Conservation (phyloP, 2,888 invertebrate species). For the Lasioglossum marginatum region DNA sequence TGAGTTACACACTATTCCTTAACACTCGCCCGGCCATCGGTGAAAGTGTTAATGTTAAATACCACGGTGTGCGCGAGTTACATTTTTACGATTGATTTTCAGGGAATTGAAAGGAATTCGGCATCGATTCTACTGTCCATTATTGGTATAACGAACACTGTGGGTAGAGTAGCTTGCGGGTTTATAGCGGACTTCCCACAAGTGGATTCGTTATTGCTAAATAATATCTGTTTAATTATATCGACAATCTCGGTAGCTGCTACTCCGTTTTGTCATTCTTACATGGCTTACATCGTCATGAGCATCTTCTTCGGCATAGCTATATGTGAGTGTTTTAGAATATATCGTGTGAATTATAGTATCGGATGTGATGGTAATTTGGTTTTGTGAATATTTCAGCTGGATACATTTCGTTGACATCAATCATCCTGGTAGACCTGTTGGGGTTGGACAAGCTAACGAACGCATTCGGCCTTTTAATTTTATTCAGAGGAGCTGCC, state of each 20-base stretch:
- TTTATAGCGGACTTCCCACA: constrained; percentile 96
- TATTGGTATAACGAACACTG: constrained; percentile 97
- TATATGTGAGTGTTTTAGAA: constrained; percentile 89
- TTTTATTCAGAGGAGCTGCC: constrained; percentile 97
- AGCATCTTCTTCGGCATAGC: constrained; percentile 96
- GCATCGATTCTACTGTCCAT: constrained; percentile 92
- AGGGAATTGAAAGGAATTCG: constrained; percentile 90
- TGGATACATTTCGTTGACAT: constrained; percentile 98
- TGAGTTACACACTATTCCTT: constrained; percentile 83
- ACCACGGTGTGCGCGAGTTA: background rate
- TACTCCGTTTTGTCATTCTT: constrained; percentile 93
- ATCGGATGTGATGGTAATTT: background rate
- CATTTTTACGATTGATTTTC: constrained; percentile 72
- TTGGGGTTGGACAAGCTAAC: constrained; percentile 98
- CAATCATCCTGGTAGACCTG: constrained; percentile 98
- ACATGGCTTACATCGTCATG: constrained; percentile 91
- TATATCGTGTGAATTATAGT: background rate
- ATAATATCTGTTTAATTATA: constrained; percentile 95
- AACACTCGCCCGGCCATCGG: background rate
- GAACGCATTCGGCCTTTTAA: constrained; percentile 98
- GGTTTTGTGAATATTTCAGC: constrained; percentile 87
- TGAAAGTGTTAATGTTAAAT: background rate
- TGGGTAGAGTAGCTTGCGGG: constrained; percentile 95
- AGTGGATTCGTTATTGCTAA: constrained; percentile 96
- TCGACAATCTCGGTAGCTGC: constrained; percentile 94